These are phyloP conservation scores for Rhabdomys dilectus DNA, from an alignment of 2,113 vertebrate species.

Conservation along the genomic window DNA sequence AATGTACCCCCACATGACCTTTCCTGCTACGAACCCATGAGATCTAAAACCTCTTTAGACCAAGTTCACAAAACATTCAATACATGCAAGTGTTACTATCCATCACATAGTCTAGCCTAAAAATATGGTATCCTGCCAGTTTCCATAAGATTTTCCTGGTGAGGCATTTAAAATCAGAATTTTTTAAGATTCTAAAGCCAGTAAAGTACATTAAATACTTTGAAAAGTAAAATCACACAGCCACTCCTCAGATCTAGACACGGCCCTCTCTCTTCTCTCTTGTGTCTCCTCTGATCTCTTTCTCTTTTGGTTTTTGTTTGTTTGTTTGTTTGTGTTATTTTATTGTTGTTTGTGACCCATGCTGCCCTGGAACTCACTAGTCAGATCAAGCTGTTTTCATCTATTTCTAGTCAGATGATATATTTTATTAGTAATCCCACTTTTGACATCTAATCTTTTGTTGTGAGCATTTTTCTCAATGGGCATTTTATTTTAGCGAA, in stretches of 20 bases:
- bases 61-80: background rate
- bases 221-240: background rate
- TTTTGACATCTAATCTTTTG: constrained; percentile 2
- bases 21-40: background rate
- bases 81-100: background rate
- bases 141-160: background rate
- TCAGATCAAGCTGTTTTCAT: background rate
- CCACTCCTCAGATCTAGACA: background rate
- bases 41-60: background rate
- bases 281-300: background rate
- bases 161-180: background rate
- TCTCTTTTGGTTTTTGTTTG: background rate
- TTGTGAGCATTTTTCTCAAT: background rate
- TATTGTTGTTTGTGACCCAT: background rate
- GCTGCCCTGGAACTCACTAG: background rate
- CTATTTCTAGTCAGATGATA: background rate
- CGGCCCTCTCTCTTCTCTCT: too few species aligned
- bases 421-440: background rate
- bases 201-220: background rate
- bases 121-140: background rate
- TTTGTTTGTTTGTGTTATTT: background rate
- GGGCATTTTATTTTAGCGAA: background rate
- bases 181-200: background rate
- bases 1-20: background rate
- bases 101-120: background rate